A percentile compares a stretch with the other conserved stretches of the same genome.
phyloP scores from a whole-genome alignment of 2,888 invertebrate species.

The Clistopyga incitator region DNA sequence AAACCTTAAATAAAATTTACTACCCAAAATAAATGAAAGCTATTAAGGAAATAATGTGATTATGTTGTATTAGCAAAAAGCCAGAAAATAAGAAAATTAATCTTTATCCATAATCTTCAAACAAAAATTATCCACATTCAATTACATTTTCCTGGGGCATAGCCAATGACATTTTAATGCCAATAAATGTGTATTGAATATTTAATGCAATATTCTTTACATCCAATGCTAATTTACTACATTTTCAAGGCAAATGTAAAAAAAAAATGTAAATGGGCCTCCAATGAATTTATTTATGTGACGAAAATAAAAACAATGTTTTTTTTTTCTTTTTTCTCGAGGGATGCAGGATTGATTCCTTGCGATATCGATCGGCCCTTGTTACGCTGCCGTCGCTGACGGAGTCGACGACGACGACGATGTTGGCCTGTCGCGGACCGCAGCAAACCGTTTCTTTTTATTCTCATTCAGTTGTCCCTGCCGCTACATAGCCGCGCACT shows the following conservation, averaged over 20 bases:
- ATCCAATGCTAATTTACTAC: too few relatives aligned
- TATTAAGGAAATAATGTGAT: not conserved
- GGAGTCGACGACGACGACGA: not conserved
- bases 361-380: conserved; percentile 30
- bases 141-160: too few relatives aligned
- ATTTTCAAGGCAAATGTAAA: too few relatives aligned
- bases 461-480: not conserved
- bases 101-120: too few relatives aligned
- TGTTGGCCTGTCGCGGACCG: conserved; percentile 19
- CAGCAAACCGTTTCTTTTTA: conserved; percentile 20
- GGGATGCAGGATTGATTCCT: conserved; percentile 13
- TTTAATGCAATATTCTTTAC: too few relatives aligned
- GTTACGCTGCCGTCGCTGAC: not conserved
- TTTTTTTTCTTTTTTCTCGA: not conserved
- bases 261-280: too few relatives aligned
- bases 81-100: too few relatives aligned
- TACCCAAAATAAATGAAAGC: not conserved
- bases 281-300: not conserved
- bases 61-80: too few relatives aligned
- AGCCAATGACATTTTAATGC: too few relatives aligned
- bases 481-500: not conserved
- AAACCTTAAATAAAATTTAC: not conserved
- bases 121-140: too few relatives aligned
- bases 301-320: not conserved
- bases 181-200: too few relatives aligned